Percentiles rank a stretch among this genome's conserved stretches.
Conservation (phyloP, 1,140 invertebrate species). For the Drosophila simulans region DNA sequence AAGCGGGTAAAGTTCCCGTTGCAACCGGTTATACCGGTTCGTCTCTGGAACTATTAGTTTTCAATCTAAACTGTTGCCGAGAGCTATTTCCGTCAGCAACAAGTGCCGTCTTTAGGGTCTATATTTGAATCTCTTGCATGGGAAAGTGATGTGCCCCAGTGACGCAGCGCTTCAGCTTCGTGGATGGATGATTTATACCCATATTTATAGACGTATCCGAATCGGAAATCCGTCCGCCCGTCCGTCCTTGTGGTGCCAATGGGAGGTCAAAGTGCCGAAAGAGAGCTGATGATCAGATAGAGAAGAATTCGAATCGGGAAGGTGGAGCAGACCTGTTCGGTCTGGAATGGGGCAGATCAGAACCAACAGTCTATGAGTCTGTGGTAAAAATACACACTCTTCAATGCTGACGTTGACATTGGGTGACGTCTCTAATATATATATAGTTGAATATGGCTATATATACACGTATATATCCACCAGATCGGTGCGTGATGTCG, state of each 20-base stretch:
- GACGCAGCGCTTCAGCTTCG: constrained; percentile 5
- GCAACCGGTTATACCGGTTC: constrained; percentile 41
- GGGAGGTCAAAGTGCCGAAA: constrained; percentile 4
- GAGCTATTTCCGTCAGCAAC: not conserved
- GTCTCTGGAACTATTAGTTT: constrained; percentile 4
- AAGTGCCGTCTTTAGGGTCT: constrained; percentile 7
- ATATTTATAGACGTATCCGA: not conserved
- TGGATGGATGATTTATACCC: not conserved
- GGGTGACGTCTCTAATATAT: constrained; percentile 13
- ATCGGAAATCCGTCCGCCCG: constrained; percentile 12
- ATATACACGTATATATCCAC: constrained; percentile 1
- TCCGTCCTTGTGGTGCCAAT: constrained; percentile 20
- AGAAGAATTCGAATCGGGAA: constrained; percentile 4
- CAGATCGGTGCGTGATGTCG: constrained; percentile 13
- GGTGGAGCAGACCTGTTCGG: constrained; percentile 35
- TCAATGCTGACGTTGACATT: constrained; percentile 29
- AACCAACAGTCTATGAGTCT: constrained; percentile 18
- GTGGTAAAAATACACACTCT: constrained; percentile 27
- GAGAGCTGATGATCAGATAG: not conserved
- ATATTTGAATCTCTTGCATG: not conserved
- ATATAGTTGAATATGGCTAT: not conserved
- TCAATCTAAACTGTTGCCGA: constrained; percentile 33
- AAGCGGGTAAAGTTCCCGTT: constrained; percentile 13
- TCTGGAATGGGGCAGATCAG: constrained; percentile 32
- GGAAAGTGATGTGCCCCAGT: not conserved